A percentile compares a stretch with the other conserved stretches of the same genome.
phyloP scores from a whole-genome alignment of 2,113 vertebrate species.

The Panthera tigris region DNA sequence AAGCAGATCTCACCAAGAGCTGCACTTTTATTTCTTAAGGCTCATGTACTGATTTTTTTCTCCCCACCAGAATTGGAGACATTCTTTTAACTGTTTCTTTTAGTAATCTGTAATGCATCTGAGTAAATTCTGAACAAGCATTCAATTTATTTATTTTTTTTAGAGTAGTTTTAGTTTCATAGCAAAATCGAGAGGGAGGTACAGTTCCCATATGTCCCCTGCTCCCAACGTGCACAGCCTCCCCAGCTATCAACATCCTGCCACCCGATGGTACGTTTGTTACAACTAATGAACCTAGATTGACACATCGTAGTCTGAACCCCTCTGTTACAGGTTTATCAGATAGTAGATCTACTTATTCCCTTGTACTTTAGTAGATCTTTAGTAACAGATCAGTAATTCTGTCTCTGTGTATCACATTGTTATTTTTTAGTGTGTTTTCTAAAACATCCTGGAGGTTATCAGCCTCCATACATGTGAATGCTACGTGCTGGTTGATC shows the following conservation, averaged over 20 bases:
- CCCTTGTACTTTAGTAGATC: neutral
- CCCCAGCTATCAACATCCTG: neutral
- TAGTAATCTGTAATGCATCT: neutral
- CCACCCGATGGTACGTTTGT: neutral
- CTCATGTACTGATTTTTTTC: neutral
- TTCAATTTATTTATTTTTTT: neutral
- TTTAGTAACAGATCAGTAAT: neutral
- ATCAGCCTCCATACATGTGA: rapidly evolving
- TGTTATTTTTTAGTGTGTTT: neutral
- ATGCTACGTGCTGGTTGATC: rapidly evolving
- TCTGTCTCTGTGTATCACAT: rapidly evolving
- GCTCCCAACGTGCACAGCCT: neutral
- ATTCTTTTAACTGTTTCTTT: neutral
- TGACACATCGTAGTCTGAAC: neutral
- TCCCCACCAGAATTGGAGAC: neutral
- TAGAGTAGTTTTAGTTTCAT: neutral
- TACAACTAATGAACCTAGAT: neutral
- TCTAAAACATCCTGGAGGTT: neutral
- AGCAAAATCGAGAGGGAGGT: neutral
- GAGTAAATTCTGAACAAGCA: neutral
- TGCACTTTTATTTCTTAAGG: neutral
- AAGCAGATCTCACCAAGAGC: neutral
- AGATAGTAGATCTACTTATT: neutral
- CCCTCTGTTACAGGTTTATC: neutral
- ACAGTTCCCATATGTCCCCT: neutral